Conservation (phyloP, 2,113 vertebrate genomes). For the Rhizomys pruinosus region DNA sequence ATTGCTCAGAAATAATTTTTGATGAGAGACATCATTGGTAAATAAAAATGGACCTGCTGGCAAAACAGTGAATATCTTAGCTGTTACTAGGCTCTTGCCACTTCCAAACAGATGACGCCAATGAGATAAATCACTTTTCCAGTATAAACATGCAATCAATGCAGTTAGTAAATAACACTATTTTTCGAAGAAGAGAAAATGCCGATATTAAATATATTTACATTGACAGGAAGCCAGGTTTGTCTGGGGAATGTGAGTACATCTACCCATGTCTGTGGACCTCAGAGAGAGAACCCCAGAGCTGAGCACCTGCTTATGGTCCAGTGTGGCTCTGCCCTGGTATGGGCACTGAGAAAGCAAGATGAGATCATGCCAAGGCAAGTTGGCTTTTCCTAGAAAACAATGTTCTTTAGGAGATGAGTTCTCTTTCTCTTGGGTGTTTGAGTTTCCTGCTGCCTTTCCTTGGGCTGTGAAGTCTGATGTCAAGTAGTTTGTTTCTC, state of each 20-base stretch:
- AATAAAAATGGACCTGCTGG: conserved; percentile 46
- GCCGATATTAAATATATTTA: conserved; percentile 59
- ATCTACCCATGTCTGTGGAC: too few relatives aligned
- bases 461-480: neutral
- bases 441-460: neutral
- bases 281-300: neutral
- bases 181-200: conserved; percentile 72
- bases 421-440: neutral
- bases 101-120: conserved; percentile 40
- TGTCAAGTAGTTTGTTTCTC: neutral
- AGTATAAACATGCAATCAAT: conserved; percentile 60
- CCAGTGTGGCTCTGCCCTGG: neutral
- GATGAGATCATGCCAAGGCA: neutral
- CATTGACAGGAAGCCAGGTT: neutral
- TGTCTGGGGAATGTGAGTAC: neutral
- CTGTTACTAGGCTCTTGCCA: neutral
- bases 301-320: neutral
- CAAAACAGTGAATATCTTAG: conserved; percentile 53
- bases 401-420: neutral
- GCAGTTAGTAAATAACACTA: conserved; percentile 56
- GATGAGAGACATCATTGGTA: conserved; percentile 20
- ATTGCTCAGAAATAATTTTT: conserved; percentile 36
- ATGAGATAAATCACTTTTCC: conserved; percentile 76
- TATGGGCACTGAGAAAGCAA: neutral
- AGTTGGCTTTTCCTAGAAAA: neutral